Evolutionary conservation across 2,797 vertebrate species (phyloP).

Genomic region (Sebastes matsubarae): DNA sequence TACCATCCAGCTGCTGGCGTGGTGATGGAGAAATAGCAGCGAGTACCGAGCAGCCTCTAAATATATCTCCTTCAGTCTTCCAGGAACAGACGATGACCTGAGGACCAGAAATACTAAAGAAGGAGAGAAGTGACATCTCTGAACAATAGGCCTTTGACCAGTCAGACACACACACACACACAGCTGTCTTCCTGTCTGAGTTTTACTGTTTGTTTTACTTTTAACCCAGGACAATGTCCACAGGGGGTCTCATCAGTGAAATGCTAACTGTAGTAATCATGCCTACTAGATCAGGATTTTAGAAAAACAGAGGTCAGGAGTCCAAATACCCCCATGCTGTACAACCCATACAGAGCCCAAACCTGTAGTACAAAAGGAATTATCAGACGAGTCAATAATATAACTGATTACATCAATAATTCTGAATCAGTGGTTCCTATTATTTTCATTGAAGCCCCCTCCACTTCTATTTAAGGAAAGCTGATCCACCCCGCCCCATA

Average conservation of each 20-base stretch:
- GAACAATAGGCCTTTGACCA: slow-evolving; percentile 1
- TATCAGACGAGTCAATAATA: background rate
- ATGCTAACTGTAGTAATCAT: background rate
- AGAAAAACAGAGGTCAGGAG: background rate
- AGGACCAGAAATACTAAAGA: background rate
- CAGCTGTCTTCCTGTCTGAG: slow-evolving; percentile 16
- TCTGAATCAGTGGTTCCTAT: no score
- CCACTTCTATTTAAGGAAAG: no score
- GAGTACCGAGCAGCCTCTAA: background rate
- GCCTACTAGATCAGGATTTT: background rate
- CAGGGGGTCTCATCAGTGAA: background rate
- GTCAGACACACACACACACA: background rate
- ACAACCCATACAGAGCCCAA: background rate
- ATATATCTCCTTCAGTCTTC: slow-evolving; percentile 13
- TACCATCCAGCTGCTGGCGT: slow-evolving; percentile 14
- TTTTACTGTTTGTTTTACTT: background rate
- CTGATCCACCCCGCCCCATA: no score
- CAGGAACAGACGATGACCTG: background rate
- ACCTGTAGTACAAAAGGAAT: background rate
- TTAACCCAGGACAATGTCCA: background rate
- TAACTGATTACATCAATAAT: background rate
- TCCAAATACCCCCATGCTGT: no score
- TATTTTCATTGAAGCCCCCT: no score
- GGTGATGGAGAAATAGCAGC: background rate
- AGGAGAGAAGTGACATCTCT: background rate